A percentile compares a stretch with the other conserved stretches of the same genome.
phyloP scores from a whole-genome alignment of 2,113 vertebrate species.

The Rana temporaria region DNA sequence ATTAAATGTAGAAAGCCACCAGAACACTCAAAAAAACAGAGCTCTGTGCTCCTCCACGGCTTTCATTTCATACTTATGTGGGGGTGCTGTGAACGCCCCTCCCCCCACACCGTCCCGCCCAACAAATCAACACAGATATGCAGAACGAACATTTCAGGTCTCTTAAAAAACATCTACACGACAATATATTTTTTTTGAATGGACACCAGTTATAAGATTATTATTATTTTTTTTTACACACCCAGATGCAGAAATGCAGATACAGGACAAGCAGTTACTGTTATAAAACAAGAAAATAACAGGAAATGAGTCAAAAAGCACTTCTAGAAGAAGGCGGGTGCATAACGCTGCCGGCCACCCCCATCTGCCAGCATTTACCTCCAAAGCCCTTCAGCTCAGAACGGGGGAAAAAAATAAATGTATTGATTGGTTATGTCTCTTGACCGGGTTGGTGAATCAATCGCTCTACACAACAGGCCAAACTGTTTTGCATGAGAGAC shows the following conservation, averaged over 20 bases:
- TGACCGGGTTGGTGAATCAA: no score
- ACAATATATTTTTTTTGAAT: not conserved
- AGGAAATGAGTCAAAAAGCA: not conserved
- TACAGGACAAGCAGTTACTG: not conserved
- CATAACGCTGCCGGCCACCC: not conserved
- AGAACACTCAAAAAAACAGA: not conserved
- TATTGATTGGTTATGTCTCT: no score
- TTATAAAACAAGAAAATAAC: not conserved
- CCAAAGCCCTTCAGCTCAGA: no score
- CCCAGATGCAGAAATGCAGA: no score
- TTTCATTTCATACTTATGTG: not conserved
- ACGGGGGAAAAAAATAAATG: no score
- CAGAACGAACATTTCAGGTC: not conserved
- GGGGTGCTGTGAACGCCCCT: not conserved
- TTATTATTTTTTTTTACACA: not conserved
- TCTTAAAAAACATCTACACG: not conserved
- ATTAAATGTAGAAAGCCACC: constrained; percentile 9
- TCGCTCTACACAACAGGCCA: no score
- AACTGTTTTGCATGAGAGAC: no score
- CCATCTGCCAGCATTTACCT: not conserved
- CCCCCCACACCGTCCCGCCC: not conserved
- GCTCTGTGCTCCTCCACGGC: not conserved
- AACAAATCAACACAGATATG: no score
- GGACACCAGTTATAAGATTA: not conserved
- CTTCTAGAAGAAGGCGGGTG: not conserved